Evolutionary conservation across 2,797 vertebrate genomes (phyloP), one percentile per base, ranked within the genome.

Genomic region (Micromesistius poutassou): DNA sequence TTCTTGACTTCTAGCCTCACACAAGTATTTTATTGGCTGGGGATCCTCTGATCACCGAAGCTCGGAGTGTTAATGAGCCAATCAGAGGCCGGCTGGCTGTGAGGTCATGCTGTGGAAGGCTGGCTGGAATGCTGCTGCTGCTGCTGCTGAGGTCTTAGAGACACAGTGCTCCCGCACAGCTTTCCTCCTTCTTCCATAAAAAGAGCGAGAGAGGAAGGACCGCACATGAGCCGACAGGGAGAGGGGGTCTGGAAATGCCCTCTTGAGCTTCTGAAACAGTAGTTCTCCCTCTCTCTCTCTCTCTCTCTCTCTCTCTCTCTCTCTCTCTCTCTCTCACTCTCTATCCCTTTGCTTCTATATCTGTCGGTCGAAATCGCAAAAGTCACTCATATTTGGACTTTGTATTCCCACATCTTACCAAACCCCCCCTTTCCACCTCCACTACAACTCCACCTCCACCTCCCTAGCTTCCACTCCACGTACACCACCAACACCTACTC

Each of bases 101-200:
- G 55, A 62, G 78, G 87, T 92, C 86, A 72, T 30, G 75, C 82
- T 78, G 84, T 62, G 81, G 33, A 82, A 71, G 36, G 78, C 88
- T 81, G 78, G 84, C 86, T 80, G 81, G 80, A 90, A 77, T 86
- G 77, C 83, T 81, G 83, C 88, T 76, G 87, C 88, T 80, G 85
- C 83, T 81, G 85, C 80, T 80, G 74, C 33, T 81, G 75, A 85
- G 86, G 83, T 91, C 92, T 88, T 84, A 88, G 46, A 55, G 16
- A 19, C 46, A 55, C 19, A 7, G 46, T 75, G 74, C 77, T 79
- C 87, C 71, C 84, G 81, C 79, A 80, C 62, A 73, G 85, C 82
- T 81, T 88, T 76, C 77, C 66, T 87, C 82, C 93, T 92, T 87
- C 90, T 93, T 92, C 94, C 93, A 93, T 95, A 95, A 94, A 95